Percentiles rank a stretch among this genome's conserved stretches.
These are phyloP conservation scores for Cenopis cana DNA, from an alignment of 2,888 invertebrate genomes.

Conservation along the genomic window DNA sequence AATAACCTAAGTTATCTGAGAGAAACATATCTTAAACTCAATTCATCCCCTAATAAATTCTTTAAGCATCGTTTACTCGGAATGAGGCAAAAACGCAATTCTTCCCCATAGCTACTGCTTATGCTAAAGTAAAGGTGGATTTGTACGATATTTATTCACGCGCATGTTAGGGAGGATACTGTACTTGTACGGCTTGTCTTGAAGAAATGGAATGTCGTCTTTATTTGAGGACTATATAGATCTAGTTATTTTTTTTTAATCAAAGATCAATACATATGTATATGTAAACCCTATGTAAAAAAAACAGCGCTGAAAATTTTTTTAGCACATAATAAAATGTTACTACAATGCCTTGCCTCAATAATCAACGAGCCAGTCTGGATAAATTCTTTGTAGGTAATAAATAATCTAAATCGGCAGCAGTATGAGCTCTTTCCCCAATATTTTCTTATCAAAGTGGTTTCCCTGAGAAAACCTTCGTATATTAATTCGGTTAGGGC, in stretches of 20 bases:
- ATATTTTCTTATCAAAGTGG: slow-evolving; percentile 75
- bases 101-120: slow-evolving; percentile 74
- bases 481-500: slow-evolving; percentile 81
- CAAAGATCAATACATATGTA: neutral
- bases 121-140: slow-evolving; percentile 79
- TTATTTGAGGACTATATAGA: slow-evolving; percentile 12
- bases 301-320: neutral
- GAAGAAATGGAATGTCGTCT: slow-evolving; percentile 31
- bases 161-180: slow-evolving; percentile 58
- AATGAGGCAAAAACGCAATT: slow-evolving; percentile 81
- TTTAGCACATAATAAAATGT: neutral
- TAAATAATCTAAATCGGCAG: slow-evolving; percentile 49
- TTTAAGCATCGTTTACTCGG: slow-evolving; percentile 82
- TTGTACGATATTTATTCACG: slow-evolving; percentile 80
- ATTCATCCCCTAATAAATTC: slow-evolving; percentile 82
- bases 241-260: neutral
- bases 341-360: neutral
- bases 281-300: neutral
- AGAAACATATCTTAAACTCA: slow-evolving; percentile 74
- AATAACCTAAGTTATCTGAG: slow-evolving; percentile 48
- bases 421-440: slow-evolving; percentile 53
- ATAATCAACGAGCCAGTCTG: slow-evolving; percentile 35
- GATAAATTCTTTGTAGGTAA: slow-evolving; percentile 40
- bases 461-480: slow-evolving; percentile 80
- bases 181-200: slow-evolving; percentile 46